Percentiles rank a stretch among this genome's conserved stretches.
phyloP scores from a whole-genome alignment of 1,140 invertebrate species.

The Limonius californicus region DNA sequence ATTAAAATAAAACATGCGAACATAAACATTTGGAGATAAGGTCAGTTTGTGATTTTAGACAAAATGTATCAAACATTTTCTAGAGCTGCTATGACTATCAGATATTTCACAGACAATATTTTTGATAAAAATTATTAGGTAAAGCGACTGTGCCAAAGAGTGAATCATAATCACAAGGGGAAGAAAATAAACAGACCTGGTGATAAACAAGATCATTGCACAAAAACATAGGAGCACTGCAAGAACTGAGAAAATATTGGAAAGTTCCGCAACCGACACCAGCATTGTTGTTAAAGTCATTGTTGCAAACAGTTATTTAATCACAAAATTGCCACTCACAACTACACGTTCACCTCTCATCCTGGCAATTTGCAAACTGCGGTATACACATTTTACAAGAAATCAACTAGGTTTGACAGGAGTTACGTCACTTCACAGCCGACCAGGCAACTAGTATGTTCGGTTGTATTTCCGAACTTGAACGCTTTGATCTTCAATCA shows the following conservation, averaged over 20 bases:
- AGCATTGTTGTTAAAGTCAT: constrained; percentile 56
- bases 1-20: no score
- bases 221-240: constrained; percentile 59
- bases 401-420: constrained; percentile 8
- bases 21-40: no score
- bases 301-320: constrained; percentile 19
- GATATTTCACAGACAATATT: background rate
- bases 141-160: background rate
- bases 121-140: background rate
- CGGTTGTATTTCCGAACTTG: no score
- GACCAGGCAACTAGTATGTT: no score
- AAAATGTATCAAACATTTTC: no score
- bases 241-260: constrained; percentile 58
- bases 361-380: background rate
- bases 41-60: no score
- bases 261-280: constrained; percentile 58
- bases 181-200: constrained; percentile 52
- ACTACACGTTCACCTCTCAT: background rate
- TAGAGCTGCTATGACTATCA: no score
- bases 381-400: background rate
- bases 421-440: constrained; percentile 16
- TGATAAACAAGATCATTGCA: constrained; percentile 58
- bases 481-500: no score
- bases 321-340: background rate
- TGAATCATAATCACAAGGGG: no score